Percentiles rank a stretch among this genome's conserved stretches.
These are phyloP conservation scores for Caiman crocodilus DNA, from an alignment of 2,797 vertebrate genomes.

Conservation along the genomic window DNA sequence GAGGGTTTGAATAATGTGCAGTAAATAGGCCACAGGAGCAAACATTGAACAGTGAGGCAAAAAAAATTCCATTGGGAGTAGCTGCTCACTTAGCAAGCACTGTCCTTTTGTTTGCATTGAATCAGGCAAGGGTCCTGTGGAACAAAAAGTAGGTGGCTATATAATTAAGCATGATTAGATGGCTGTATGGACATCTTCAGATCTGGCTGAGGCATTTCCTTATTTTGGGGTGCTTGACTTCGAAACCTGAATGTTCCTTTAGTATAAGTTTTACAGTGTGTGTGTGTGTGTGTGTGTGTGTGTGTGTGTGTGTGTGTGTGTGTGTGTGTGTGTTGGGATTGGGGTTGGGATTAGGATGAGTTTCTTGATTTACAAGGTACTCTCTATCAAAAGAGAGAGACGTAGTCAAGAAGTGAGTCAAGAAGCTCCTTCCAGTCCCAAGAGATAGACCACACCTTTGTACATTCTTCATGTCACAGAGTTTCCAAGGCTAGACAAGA, in stretches of 20 bases:
- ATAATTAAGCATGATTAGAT: neutral
- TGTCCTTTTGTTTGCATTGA: neutral
- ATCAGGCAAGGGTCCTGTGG: neutral
- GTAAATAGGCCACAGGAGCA: neutral
- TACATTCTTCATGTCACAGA: no score
- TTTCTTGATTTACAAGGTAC: no score
- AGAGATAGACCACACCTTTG: no score
- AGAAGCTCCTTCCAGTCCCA: no score
- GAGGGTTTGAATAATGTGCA: no score
- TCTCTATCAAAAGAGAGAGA: no score
- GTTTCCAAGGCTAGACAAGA: neutral
- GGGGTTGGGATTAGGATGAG: no score
- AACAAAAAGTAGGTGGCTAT: neutral
- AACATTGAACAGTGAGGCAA: neutral
- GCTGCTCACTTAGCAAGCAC: fast-evolving
- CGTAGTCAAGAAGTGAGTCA: no score
- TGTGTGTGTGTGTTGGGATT: no score
- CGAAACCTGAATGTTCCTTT: neutral
- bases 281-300: no score
- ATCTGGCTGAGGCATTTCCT: neutral
- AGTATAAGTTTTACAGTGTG: neutral
- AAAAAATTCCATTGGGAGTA: neutral
- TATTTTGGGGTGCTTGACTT: neutral
- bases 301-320: no score
- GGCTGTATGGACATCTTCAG: neutral